Evolutionary conservation across 2,888 invertebrate species (phyloP).

Genomic region (Dinocampus coccinellae): DNA sequence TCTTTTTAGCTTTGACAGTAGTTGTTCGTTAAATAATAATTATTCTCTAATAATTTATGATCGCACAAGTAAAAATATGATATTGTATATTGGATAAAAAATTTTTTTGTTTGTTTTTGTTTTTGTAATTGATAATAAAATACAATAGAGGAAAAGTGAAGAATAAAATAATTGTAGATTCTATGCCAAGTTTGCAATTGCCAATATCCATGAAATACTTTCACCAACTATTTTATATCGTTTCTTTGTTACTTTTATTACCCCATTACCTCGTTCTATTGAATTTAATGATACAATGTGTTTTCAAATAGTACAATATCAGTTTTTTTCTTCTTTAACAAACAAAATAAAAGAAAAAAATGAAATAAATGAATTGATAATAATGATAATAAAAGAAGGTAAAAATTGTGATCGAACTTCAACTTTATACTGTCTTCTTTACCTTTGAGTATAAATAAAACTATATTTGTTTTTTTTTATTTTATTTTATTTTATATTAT

Average conservation of each 20-base stretch:
- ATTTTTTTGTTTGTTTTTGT: not conserved
- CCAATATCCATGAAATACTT: not conserved
- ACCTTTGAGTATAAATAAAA: no score
- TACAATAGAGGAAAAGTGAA: not conserved
- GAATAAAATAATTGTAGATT: not conserved
- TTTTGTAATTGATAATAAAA: not conserved
- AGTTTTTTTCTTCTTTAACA: not conserved
- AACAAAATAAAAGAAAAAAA: not conserved
- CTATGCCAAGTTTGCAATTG: not conserved
- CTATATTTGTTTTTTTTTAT: no score
- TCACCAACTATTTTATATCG: not conserved
- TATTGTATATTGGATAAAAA: not conserved
- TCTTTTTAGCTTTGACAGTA: no score
- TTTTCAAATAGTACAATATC: not conserved
- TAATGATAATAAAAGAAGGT: no score
- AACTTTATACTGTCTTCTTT: no score
- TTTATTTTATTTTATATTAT: no score
- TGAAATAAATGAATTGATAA: not conserved
- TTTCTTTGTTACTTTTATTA: not conserved
- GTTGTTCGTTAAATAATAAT: not conserved
- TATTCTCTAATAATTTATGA: not conserved
- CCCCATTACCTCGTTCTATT: not conserved
- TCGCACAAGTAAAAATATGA: not conserved
- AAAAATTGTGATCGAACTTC: no score
- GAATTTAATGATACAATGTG: not conserved